phyloP scores from a whole-genome alignment of 2,888 invertebrate species.

The Hoplodrina ambigua region DNA sequence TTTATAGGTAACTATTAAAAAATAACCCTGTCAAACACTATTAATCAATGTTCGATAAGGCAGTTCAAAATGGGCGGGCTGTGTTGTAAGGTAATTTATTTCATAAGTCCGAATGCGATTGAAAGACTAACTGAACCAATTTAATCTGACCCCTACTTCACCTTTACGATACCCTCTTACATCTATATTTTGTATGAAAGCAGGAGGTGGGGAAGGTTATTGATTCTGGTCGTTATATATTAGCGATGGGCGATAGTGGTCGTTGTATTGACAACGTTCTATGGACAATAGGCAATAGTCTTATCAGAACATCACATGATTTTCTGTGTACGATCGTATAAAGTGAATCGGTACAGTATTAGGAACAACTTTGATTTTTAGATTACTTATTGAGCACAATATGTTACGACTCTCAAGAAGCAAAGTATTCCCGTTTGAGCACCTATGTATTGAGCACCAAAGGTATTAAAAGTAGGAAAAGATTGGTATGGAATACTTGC shows the following conservation, averaged over 20 bases:
- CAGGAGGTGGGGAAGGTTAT: slow-evolving; percentile 59
- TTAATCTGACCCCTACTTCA: slow-evolving; percentile 49
- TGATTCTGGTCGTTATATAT: slow-evolving; percentile 70
- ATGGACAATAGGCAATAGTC: slow-evolving; percentile 79
- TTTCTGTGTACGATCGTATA: slow-evolving; percentile 55
- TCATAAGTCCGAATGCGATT: slow-evolving; percentile 77
- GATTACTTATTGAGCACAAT: slow-evolving; percentile 9
- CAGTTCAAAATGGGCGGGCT: slow-evolving; percentile 85
- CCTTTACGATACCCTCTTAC: slow-evolving; percentile 6
- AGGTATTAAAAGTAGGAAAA: too few species aligned
- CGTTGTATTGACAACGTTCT: slow-evolving; percentile 76
- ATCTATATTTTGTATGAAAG: slow-evolving; percentile 15
- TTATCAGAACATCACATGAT: slow-evolving; percentile 73
- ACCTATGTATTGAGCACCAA: too few species aligned
- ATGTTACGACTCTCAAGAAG: background rate
- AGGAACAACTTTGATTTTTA: slow-evolving; percentile 34
- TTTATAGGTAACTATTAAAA: slow-evolving; percentile 81
- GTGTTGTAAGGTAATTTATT: slow-evolving; percentile 85
- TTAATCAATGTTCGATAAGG: slow-evolving; percentile 88
- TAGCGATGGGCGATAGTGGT: slow-evolving; percentile 78
- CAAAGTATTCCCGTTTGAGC: too few species aligned
- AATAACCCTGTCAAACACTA: slow-evolving; percentile 84
- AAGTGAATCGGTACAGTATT: slow-evolving; percentile 47
- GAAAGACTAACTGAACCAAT: slow-evolving; percentile 71
- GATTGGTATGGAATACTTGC: too few species aligned